phyloP scores from a whole-genome alignment of 1,140 invertebrate species.

The Drosophila repletoides region DNA sequence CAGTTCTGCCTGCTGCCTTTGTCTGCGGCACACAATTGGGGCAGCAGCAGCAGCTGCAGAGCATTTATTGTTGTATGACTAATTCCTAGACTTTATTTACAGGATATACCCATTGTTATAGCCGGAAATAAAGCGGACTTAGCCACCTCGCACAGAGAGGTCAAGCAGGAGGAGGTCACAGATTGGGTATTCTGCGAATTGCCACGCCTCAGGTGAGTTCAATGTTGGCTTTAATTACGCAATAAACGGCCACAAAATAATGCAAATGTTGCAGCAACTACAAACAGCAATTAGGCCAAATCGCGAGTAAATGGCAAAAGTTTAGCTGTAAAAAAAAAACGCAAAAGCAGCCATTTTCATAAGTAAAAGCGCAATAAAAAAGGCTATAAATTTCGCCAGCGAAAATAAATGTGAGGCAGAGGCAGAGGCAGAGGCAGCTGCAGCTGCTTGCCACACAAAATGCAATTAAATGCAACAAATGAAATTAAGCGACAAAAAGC shows the following conservation, averaged over 20 bases:
- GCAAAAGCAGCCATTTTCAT: conserved; percentile 60
- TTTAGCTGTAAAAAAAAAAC: conserved; percentile 30
- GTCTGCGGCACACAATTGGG: conserved; percentile 13
- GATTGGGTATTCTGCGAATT: conserved; percentile 91
- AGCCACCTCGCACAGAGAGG: conserved; percentile 86
- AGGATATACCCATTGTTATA: conserved; percentile 93
- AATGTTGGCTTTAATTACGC: conserved; percentile 32
- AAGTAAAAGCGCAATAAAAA: conserved; percentile 64
- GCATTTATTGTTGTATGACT: conserved; percentile 31
- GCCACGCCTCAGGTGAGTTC: conserved; percentile 86
- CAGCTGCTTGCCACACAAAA: conserved; percentile 19
- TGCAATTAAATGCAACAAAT: conserved; percentile 77
- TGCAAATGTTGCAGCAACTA: conserved; percentile 31
- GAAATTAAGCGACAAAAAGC: conserved; percentile 68
- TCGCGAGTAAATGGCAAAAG: conserved; percentile 45
- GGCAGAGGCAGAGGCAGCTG: conserved; percentile 3
- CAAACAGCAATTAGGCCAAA: conserved; percentile 57
- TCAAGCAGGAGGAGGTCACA: conserved; percentile 89
- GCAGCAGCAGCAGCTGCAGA: background rate
- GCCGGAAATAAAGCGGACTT: conserved; percentile 93
- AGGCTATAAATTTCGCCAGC: conserved; percentile 51
- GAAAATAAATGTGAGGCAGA: conserved; percentile 15
- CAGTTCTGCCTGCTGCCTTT: no score
- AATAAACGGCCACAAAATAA: conserved; percentile 20
- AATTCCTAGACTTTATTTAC: conserved; percentile 48